Conservation (phyloP, 2,888 invertebrate genomes). For the Aproaerema taeniolella region DNA sequence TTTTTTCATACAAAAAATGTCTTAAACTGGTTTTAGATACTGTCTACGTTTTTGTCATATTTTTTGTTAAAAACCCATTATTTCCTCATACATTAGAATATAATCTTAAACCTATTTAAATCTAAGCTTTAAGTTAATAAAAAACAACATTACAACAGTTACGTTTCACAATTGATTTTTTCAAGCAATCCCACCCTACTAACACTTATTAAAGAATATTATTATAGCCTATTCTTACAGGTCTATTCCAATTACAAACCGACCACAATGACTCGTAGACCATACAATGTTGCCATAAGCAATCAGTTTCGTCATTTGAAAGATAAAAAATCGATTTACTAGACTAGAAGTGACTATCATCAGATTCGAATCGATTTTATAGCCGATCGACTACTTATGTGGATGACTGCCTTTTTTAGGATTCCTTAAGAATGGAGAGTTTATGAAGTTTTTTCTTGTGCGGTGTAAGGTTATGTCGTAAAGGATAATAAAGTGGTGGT, state of each 20-base stretch:
- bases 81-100: too few relatives aligned
- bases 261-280: constrained; percentile 32
- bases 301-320: constrained; percentile 51
- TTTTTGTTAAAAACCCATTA: too few relatives aligned
- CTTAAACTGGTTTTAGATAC: too few relatives aligned
- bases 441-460: background rate
- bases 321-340: constrained; percentile 52
- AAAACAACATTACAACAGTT: background rate
- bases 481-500: too few relatives aligned
- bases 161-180: background rate
- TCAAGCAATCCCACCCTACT: background rate
- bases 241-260: constrained; percentile 7
- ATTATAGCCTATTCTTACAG: constrained; percentile 6
- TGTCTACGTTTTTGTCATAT: too few relatives aligned
- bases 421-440: constrained; percentile 2
- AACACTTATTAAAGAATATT: background rate
- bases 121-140: background rate
- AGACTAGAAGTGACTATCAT: constrained; percentile 49
- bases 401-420: constrained; percentile 32
- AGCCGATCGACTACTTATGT: constrained; percentile 46
- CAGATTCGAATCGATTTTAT: constrained; percentile 54
- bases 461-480: background rate
- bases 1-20: too few relatives aligned
- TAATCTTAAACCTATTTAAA: background rate
- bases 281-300: constrained; percentile 53